Evolutionary conservation across 2,888 invertebrate genomes (phyloP).

Genomic region (Heteromurus nitidus): DNA sequence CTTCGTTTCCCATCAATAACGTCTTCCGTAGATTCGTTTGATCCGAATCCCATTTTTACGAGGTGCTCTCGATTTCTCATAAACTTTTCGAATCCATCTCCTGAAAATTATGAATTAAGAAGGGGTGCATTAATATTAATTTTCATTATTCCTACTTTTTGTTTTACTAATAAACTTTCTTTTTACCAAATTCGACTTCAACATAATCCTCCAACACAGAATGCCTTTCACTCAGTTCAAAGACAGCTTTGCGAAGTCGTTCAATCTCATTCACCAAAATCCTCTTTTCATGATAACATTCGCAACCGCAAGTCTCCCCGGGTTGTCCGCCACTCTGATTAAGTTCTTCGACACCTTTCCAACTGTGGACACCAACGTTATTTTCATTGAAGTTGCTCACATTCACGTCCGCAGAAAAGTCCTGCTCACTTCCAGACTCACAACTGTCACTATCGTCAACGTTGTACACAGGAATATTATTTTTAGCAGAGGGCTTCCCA

Average conservation of each 20-base stretch:
- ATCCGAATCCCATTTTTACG: conserved; percentile 27
- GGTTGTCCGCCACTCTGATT: not conserved
- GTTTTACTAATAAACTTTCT: not conserved
- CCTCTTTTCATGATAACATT: conserved; percentile 49
- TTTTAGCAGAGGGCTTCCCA: not conserved
- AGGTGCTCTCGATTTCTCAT: conserved; percentile 50
- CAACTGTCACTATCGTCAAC: conserved; percentile 34
- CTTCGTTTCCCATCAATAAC: conserved; percentile 46
- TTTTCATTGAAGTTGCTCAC: conserved; percentile 23
- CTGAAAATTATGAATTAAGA: conserved; percentile 14
- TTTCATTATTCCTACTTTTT: not conserved
- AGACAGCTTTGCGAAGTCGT: conserved; percentile 34
- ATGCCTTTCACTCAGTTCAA: conserved; percentile 34
- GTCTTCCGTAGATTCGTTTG: not conserved
- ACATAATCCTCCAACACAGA: conserved; percentile 44
- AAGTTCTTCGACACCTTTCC: not conserved
- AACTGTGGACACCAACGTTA: not conserved
- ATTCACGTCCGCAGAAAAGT: conserved; percentile 35
- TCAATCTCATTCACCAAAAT: conserved; percentile 53
- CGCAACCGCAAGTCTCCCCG: conserved; percentile 10
- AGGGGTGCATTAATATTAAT: not conserved
- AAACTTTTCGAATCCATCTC: conserved; percentile 33
- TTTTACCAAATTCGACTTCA: conserved; percentile 48
- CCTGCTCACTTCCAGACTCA: conserved; percentile 1
- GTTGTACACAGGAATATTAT: not conserved